Conservation (phyloP, 2,888 invertebrate genomes). For the Conchocele bisecta region DNA sequence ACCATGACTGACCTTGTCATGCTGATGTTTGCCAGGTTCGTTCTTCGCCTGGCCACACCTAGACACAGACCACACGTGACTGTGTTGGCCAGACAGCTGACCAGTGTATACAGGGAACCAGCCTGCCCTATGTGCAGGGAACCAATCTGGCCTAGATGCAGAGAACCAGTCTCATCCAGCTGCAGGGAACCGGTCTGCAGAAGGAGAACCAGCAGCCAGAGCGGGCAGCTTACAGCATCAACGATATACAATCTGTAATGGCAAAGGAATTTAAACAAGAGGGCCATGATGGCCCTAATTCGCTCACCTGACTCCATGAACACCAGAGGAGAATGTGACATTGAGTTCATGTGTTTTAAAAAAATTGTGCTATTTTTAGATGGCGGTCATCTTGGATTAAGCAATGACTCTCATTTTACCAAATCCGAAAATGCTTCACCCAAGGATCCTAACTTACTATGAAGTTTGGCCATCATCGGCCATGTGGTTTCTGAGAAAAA, state of each 20-base stretch:
- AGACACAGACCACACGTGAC: constrained; percentile 23
- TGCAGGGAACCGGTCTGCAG: constrained; percentile 28
- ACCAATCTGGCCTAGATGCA: constrained; percentile 30
- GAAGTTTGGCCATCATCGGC: too few species aligned
- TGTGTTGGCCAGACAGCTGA: constrained; percentile 15
- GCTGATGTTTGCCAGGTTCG: constrained; percentile 23
- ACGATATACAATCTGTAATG: constrained; percentile 52
- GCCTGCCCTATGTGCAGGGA: constrained; percentile 2
- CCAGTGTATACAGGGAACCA: constrained; percentile 8
- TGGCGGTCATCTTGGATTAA: too few species aligned
- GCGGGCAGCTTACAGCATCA: constrained; percentile 54
- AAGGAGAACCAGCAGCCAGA: constrained; percentile 54
- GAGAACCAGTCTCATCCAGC: constrained; percentile 12
- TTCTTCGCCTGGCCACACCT: constrained; percentile 18
- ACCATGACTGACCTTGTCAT: constrained; percentile 38
- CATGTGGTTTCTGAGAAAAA: too few species aligned
- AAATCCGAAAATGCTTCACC: too few species aligned
- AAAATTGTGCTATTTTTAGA: too few species aligned
- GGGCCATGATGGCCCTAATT: too few species aligned
- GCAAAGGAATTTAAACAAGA: not conserved
- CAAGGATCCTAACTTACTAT: too few species aligned
- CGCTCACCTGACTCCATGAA: too few species aligned
- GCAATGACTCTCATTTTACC: too few species aligned
- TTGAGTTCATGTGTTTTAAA: too few species aligned
- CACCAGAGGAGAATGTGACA: too few species aligned